Evolutionary conservation across 2,888 invertebrate species (phyloP), one percentile per base, ranked within the genome.

Genomic region (Harpagoxenus sublaevis): DNA sequence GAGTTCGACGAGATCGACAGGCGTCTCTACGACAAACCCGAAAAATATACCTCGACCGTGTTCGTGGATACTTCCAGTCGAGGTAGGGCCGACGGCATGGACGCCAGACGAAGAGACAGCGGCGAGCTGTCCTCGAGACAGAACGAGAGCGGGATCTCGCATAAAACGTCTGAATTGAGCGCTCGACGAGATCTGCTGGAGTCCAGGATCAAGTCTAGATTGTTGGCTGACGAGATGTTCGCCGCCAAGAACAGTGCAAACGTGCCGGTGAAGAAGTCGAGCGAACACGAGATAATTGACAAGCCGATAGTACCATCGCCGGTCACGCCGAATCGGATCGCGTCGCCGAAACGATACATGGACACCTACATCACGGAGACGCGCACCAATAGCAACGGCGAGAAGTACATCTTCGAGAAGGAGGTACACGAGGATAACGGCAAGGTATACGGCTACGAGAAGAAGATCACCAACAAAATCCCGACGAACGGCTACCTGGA

Each of bases 161-260:
- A 93, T 82, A 95, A 95, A 84, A 95, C 95, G 42, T 95, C 94
- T 70, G 97, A 97, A 92, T 93, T 98, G 83, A 97, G 97, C 92
- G 97, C 97, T 48, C 95, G 98, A 74, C 96, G 98, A 23, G 97
- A 97, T 86, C 96, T 97, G 57, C 95, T 98, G 23, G 98, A 98
- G 94, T 98, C 98, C 0, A 96, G 98, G 85, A 96, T 98, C 70
- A 96, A 97, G 84, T 97, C 97, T 48, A 96, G 97, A 68, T 95
- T 95, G 89, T 95, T 94, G 42, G 95, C 94, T 48, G 96, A 96
- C 83, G 94, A 94, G 65, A 92, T 93, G 83, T 94, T 94, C 84
- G 92, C 93, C 12, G 92, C 92, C 31, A 93, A 93, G 83, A 92
- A 89, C 85, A 91, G 23, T 12, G 87, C 87, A 15, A 93, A 86